These are phyloP conservation scores for Pluvianellus socialis DNA, from an alignment of 2,113 vertebrate species.

Conservation along the genomic window DNA sequence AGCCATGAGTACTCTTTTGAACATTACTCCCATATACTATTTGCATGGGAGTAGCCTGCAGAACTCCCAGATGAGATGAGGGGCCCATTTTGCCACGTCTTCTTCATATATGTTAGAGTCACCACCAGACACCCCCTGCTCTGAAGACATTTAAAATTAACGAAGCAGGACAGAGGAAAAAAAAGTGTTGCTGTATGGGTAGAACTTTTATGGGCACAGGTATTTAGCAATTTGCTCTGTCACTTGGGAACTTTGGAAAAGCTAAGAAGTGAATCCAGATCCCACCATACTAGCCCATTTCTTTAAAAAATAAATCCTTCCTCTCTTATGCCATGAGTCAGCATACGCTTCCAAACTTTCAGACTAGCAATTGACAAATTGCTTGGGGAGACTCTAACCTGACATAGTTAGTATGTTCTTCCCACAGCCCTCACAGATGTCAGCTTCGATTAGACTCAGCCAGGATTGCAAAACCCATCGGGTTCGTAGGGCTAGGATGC, in stretches of 20 bases:
- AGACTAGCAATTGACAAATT: neutral
- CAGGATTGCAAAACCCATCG: neutral
- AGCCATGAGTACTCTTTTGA: neutral
- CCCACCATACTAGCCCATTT: neutral
- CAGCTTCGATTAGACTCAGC: neutral
- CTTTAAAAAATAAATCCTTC: neutral
- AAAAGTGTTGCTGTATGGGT: neutral
- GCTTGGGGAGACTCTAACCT: neutral
- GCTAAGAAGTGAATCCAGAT: neutral
- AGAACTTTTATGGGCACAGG: neutral
- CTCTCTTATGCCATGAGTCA: slow-evolving; percentile 1
- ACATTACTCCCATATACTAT: neutral
- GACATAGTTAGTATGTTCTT: slow-evolving; percentile 10
- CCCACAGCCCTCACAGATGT: slow-evolving; percentile 22
- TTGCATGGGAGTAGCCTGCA: neutral
- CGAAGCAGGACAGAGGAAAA: neutral
- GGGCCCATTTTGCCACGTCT: neutral
- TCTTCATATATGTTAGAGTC: neutral
- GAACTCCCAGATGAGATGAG: neutral
- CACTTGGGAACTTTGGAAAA: neutral
- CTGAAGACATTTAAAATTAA: neutral
- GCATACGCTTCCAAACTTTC: slow-evolving; percentile 1
- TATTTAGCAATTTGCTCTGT: neutral
- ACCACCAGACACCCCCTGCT: neutral
- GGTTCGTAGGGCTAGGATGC: neutral